phyloP scores from a whole-genome alignment of 2,113 vertebrate species.

The Dasyornis broadbenti region DNA sequence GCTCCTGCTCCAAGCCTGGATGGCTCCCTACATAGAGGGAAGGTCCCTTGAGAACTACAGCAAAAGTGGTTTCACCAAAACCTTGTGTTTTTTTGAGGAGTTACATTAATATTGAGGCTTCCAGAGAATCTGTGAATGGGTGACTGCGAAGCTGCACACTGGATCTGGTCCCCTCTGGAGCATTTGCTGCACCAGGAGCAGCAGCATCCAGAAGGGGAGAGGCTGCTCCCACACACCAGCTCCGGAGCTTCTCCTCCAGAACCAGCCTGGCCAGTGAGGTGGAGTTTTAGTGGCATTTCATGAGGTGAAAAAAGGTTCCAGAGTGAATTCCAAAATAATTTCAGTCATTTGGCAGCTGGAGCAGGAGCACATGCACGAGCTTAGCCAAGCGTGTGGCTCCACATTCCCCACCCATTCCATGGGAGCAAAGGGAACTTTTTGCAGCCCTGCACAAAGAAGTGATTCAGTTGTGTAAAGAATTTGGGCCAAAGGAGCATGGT shows the following conservation, averaged over 20 bases:
- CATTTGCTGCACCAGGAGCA: background rate
- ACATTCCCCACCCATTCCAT: slow-evolving; percentile 37
- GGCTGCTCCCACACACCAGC: background rate
- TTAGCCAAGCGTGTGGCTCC: slow-evolving; percentile 55
- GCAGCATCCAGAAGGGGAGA: background rate
- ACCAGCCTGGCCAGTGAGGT: background rate
- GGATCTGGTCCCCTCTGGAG: background rate
- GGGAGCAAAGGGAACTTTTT: slow-evolving; percentile 56
- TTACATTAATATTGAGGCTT: background rate
- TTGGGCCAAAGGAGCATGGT: slow-evolving; percentile 63
- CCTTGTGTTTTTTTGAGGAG: background rate
- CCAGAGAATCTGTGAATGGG: background rate
- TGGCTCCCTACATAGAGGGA: rapidly evolving
- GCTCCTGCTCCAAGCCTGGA: rapidly evolving
- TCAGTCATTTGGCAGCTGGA: slow-evolving; percentile 29
- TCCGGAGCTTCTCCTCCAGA: background rate
- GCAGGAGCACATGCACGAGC: background rate
- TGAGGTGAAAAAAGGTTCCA: slow-evolving; percentile 64
- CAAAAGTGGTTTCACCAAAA: background rate
- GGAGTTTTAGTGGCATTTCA: slow-evolving; percentile 66
- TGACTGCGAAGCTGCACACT: background rate
- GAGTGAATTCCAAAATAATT: slow-evolving; percentile 57
- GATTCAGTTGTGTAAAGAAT: slow-evolving; percentile 65
- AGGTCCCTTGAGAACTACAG: background rate
- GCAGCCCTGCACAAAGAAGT: slow-evolving; percentile 72